Percentiles rank a stretch among this genome's conserved stretches.
phyloP scores from a whole-genome alignment of 2,113 vertebrate genomes.

The Pontoporia blainvillei region DNA sequence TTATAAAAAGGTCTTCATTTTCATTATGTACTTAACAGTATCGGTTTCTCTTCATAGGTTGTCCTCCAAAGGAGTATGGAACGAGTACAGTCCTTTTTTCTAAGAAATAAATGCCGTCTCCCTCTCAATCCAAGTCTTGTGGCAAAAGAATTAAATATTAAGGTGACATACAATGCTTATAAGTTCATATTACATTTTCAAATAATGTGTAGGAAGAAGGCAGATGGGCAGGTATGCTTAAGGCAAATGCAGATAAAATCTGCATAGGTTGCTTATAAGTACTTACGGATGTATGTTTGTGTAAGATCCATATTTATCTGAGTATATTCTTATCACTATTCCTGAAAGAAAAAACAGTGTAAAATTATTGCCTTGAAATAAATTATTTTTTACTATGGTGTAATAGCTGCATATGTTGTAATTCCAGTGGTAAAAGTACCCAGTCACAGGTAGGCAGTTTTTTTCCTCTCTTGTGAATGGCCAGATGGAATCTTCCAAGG shows the following conservation, averaged over 20 bases:
- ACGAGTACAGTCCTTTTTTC: conserved; percentile 92
- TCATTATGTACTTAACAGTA: conserved; percentile 29
- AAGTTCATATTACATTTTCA: conserved; percentile 44
- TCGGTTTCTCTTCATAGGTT: conserved; percentile 79
- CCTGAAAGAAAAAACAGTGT: neutral
- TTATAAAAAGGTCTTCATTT: conserved; percentile 39
- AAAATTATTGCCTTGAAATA: conserved; percentile 5
- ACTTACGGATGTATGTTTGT: neutral
- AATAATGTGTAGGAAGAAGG: conserved; percentile 9
- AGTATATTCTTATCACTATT: neutral
- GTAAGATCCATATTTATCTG: neutral
- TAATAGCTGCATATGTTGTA: neutral
- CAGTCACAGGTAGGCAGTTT: neutral
- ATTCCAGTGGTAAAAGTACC: neutral
- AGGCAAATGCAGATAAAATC: neutral
- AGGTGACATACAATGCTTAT: conserved; percentile 82
- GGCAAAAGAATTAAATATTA: conserved; percentile 94
- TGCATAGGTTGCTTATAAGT: neutral
- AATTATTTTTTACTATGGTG: neutral
- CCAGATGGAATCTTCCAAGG: neutral
- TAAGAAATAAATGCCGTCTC: conserved; percentile 90
- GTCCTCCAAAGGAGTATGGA: conserved; percentile 94
- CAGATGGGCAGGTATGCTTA: neutral
- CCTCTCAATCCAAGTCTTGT: conserved; percentile 95
- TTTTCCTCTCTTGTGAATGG: neutral